Conservation (phyloP, 2,888 invertebrate species). For the Chalcis sispes region DNA sequence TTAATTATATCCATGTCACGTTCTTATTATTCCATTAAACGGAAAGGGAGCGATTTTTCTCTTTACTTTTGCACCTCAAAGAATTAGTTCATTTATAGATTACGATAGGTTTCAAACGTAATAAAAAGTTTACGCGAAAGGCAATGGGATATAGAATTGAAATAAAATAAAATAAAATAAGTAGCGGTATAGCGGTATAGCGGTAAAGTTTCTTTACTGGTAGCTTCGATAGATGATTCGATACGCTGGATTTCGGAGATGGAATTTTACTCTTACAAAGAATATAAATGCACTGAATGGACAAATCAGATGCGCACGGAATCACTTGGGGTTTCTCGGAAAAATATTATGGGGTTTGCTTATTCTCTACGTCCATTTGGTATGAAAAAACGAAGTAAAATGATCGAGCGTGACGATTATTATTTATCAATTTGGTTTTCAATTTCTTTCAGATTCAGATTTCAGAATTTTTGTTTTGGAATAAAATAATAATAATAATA, state of each 20-base stretch:
- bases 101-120: not conserved
- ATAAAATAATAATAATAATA: too few relatives aligned
- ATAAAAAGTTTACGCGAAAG: conserved; percentile 7
- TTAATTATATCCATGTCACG: too few relatives aligned
- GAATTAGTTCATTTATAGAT: not conserved
- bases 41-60: too few relatives aligned
- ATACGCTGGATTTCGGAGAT: conserved; percentile 38
- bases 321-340: conserved; percentile 28
- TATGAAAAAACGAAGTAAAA: too few relatives aligned
- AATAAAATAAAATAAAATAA: not conserved
- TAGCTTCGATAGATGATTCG: conserved; percentile 12
- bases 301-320: conserved; percentile 2
- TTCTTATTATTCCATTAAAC: too few relatives aligned
- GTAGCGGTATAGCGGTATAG: too few relatives aligned
- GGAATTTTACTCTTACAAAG: conserved; percentile 10
- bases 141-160: not conserved
- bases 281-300: conserved; percentile 21
- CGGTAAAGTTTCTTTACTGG: too few relatives aligned
- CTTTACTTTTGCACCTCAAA: not conserved
- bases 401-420: too few relatives aligned
- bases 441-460: too few relatives aligned
- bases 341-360: too few relatives aligned
- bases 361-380: not conserved
- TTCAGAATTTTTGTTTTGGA: too few relatives aligned
- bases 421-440: too few relatives aligned